Evolutionary conservation across 2,113 vertebrate genomes (phyloP), one percentile per base, ranked within the genome.

Genomic region (Sigmodon hispidus): DNA sequence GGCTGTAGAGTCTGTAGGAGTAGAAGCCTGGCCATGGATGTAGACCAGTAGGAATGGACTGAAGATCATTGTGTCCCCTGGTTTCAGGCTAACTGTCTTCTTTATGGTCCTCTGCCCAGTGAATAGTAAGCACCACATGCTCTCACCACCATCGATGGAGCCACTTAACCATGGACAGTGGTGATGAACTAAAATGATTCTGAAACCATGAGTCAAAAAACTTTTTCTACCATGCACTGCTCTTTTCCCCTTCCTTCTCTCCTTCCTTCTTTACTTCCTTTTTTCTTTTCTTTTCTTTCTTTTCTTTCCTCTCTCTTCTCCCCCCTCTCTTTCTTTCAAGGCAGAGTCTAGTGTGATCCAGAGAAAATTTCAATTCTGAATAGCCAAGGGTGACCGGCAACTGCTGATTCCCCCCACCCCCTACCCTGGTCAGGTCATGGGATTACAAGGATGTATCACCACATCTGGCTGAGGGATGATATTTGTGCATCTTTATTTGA

Each of bases 191-290:
- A 45, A 86, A 86, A 36, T 50, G 1, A 15, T 48, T 48, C 19
- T 69, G 63, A 86, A 50, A 50, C 16, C 11, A 1, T 50, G 45
- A 86, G 31, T 7, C 31, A 50, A 65, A 86, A 13, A 48, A 50
- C 10, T 67, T 67, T n/a, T 67, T 10, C 40, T 48, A n/a, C n/a
- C n/a, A n/a, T 67, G 19, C 57, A 17, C 31, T 63, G 52, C 21
- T 75, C 4, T 24, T 7, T 61, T 7, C 59, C 26, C 59, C 22
- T 15, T 52, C 34, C 5, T 57, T 57, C 36, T 5, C 57, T 31
- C 5, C 4, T 17, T 22, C 1, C 29, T 50, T 1, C 22, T 5
- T 13, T 5, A 24, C 21, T 7, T 13, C 26, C 12, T 11, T 7
- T 3, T 21, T n/a, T 9, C 21, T 1, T n/a, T 21, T n/a, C 34